Base-by-base conservation (phyloP, 2,797 vertebrate species). In the Cygnus olor region DNA sequence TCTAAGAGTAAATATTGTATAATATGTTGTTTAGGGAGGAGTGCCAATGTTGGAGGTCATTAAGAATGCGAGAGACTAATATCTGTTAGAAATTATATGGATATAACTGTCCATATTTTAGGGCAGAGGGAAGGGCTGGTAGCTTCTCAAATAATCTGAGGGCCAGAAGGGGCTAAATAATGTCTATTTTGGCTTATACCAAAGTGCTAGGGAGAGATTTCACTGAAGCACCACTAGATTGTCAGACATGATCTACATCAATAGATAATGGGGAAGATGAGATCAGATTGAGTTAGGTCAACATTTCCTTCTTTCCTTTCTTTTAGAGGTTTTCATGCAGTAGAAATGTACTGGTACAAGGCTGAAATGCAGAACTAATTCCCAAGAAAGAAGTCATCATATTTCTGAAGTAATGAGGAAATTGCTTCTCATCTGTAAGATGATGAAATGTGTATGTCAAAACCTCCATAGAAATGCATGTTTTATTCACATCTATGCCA, bases 401-500 rank as follows among this genome's bases (percentile, higher is more conserved):
- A 92, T 86, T 72, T 34, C 30, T 36, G 45, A 80, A 71, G 24
- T 66, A 83, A 38, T 74, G 24, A 20, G 27, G 28, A 85, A 63
- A 63, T 90, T 14, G 8, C 85, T 88, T 90, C 40, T 93, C 53
- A 49, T 83, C 42, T 60, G 3, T 14, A 74, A n/a, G 25, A 7
- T 60, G 11, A 47, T 47, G 19, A 47, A 58, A 38, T 34, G n/a
- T 44, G 40, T 78, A 42, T 72, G 69, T 90, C 9, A 60, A 80
- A 71, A 85, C 21, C 65, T 92, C 27, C 5, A 2, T 49, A 30
- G 21, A 60, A 71, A 11, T 81, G 8, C 47, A 57, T 90, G 24
- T 88, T 96, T 94, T 89, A 83, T 92, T 94, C 80, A 64, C 4
- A 4, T 71, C 47, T 45, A 38, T 53, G 61, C 68, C 61, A 61